Evolutionary conservation across 1,140 invertebrate genomes (phyloP).

Genomic region (Araneus ventricosus): DNA sequence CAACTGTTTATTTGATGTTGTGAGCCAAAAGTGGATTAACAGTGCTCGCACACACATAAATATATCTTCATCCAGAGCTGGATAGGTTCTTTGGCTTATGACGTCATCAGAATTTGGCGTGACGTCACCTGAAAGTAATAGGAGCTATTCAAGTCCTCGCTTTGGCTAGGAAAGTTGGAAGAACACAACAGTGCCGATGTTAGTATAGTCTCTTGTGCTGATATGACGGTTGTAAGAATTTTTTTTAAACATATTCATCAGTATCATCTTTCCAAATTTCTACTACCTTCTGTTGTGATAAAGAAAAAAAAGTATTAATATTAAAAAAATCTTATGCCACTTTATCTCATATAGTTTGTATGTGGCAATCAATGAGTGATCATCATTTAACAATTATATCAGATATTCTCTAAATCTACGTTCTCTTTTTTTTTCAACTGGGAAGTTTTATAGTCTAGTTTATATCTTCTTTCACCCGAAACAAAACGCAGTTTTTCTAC

Average conservation of each 20-base stretch:
- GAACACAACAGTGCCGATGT: slow-evolving; percentile 75
- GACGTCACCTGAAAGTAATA: slow-evolving; percentile 72
- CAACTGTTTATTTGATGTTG: slow-evolving; percentile 42
- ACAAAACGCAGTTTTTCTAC: slow-evolving; percentile 56
- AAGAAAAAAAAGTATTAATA: slow-evolving; percentile 68
- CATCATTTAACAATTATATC: slow-evolving; percentile 70
- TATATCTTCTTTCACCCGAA: slow-evolving; percentile 61
- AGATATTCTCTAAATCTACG: slow-evolving; percentile 75
- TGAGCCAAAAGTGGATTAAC: slow-evolving; percentile 44
- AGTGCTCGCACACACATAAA: slow-evolving; percentile 68
- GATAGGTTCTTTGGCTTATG: slow-evolving; percentile 75
- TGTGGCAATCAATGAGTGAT: slow-evolving; percentile 56
- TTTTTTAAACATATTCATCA: slow-evolving; percentile 54
- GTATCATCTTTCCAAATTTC: slow-evolving; percentile 56
- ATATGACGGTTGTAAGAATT: slow-evolving; percentile 74
- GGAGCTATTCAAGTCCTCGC: slow-evolving; percentile 71
- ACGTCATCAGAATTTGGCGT: slow-evolving; percentile 75
- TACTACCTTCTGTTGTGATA: slow-evolving; percentile 66
- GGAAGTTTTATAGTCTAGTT: slow-evolving; percentile 66
- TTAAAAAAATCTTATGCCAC: slow-evolving; percentile 67
- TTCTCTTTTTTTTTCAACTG: slow-evolving; percentile 71
- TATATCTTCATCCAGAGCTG: slow-evolving; percentile 67
- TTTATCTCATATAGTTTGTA: slow-evolving; percentile 46
- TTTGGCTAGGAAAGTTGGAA: slow-evolving; percentile 76
- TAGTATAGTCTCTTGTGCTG: slow-evolving; percentile 75